Percentiles rank a stretch among this genome's conserved stretches.
Conservation (phyloP, 2,797 vertebrate genomes). For the Coregonus suidteri region DNA sequence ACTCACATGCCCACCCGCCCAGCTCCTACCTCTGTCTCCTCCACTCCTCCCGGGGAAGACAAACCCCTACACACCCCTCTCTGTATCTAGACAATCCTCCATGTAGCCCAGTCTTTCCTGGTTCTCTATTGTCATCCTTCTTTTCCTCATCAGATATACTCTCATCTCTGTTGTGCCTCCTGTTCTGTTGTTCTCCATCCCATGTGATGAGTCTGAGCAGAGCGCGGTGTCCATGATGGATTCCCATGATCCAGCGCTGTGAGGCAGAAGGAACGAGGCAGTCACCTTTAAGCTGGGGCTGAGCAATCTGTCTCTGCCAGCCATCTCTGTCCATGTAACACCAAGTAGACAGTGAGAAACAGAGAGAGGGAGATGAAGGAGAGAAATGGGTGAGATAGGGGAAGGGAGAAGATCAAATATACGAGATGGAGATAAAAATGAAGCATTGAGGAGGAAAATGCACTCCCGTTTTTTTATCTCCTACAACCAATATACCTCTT, state of each 20-base stretch:
- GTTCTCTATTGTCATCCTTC: background rate
- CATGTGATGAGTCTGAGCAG: slow-evolving; percentile 45
- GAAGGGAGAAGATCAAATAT: slow-evolving; percentile 29
- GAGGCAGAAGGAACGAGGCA: slow-evolving; percentile 67
- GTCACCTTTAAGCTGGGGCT: slow-evolving; percentile 73
- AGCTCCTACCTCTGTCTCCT: slow-evolving; percentile 29
- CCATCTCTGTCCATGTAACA: slow-evolving; percentile 36
- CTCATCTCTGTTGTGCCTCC: background rate
- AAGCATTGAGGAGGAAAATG: slow-evolving; percentile 9
- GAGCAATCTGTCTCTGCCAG: slow-evolving; percentile 71
- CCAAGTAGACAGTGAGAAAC: slow-evolving; percentile 59
- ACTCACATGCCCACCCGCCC: slow-evolving; percentile 35
- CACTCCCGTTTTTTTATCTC: slow-evolving; percentile 11
- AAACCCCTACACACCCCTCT: slow-evolving; percentile 9
- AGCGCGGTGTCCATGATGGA: slow-evolving; percentile 63
- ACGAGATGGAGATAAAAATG: slow-evolving; percentile 32
- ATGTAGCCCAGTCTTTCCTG: background rate
- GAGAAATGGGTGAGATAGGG: slow-evolving; percentile 33
- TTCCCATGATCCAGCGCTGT: slow-evolving; percentile 68
- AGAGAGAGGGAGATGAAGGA: slow-evolving; percentile 39
- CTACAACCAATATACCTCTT: slow-evolving; percentile 7
- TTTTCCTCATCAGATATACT: background rate
- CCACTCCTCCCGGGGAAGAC: background rate
- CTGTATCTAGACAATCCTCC: too few relatives aligned
- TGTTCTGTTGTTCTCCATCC: slow-evolving; percentile 37